phyloP scores from a whole-genome alignment of 2,888 invertebrate species.

The Eupithecia exiguata region DNA sequence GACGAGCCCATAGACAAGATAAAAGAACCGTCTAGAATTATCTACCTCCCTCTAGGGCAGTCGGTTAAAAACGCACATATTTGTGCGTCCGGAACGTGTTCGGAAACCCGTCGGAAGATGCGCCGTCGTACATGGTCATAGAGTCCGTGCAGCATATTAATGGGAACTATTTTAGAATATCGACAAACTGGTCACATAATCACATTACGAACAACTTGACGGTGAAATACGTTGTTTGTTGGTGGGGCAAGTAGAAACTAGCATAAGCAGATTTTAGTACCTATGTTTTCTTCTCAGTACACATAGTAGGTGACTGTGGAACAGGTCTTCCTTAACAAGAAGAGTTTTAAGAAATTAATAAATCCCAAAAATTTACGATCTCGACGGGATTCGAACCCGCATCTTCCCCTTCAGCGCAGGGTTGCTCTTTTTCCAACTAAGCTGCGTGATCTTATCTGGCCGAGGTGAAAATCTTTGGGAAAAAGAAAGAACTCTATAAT shows the following conservation, averaged over 20 bases:
- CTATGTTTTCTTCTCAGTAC: neutral
- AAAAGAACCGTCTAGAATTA: neutral
- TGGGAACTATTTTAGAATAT: conserved; percentile 77
- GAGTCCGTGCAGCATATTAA: conserved; percentile 72
- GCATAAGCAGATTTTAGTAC: neutral
- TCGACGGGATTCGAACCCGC: too few relatives aligned
- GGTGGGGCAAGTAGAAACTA: neutral
- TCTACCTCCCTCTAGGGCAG: conserved; percentile 15
- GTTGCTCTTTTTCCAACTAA: too few relatives aligned
- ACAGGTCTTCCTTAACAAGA: too few relatives aligned
- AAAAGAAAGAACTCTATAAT: too few relatives aligned
- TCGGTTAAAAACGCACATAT: conserved; percentile 19
- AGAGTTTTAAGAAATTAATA: too few relatives aligned
- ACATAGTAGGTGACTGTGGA: too few relatives aligned
- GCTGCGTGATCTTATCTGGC: too few relatives aligned
- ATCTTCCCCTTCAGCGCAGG: too few relatives aligned
- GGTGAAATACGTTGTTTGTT: neutral
- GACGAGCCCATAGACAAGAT: neutral
- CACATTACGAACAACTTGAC: neutral
- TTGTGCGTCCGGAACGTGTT: conserved; percentile 42
- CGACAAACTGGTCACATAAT: conserved; percentile 79
- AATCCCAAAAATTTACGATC: too few relatives aligned
- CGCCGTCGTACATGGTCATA: conserved; percentile 68
- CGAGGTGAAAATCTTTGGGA: too few relatives aligned
- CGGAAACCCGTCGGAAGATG: conserved; percentile 60